A percentile compares a stretch with the other conserved stretches of the same genome.
Conservation (phyloP, 2,797 vertebrate species). For the Pithecia hirsuta region DNA sequence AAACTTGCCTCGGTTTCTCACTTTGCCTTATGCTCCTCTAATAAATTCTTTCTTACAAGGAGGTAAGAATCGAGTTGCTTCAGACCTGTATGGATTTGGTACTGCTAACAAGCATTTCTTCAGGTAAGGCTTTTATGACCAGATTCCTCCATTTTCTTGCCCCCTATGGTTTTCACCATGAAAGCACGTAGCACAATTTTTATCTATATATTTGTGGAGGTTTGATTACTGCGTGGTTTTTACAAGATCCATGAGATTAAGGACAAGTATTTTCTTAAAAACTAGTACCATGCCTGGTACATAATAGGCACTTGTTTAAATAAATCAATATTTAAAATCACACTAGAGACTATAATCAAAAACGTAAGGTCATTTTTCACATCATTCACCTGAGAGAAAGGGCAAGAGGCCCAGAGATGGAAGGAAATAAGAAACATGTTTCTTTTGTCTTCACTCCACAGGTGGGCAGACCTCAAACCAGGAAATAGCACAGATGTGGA, state of each 20-base stretch:
- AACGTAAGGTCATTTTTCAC: background rate
- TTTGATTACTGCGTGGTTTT: background rate
- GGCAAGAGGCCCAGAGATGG: background rate
- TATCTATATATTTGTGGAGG: background rate
- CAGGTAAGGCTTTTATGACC: background rate
- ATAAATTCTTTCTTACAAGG: background rate
- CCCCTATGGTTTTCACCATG: background rate
- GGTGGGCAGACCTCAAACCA: background rate
- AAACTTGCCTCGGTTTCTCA: background rate
- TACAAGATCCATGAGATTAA: background rate
- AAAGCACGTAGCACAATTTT: background rate
- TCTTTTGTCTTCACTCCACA: background rate
- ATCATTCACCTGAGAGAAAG: slow-evolving; percentile 9
- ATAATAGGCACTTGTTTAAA: background rate
- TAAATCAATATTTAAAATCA: background rate
- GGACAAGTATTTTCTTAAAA: background rate
- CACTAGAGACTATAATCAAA: background rate
- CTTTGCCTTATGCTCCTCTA: background rate
- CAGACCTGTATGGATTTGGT: background rate
- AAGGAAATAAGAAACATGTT: background rate
- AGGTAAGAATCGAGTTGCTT: background rate
- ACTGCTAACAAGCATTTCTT: background rate
- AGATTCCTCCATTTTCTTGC: background rate
- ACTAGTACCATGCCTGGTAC: background rate
- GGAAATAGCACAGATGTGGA: background rate